Evolutionary conservation across 1,140 invertebrate genomes (phyloP).

Genomic region (Chionoecetes opilio): DNA sequence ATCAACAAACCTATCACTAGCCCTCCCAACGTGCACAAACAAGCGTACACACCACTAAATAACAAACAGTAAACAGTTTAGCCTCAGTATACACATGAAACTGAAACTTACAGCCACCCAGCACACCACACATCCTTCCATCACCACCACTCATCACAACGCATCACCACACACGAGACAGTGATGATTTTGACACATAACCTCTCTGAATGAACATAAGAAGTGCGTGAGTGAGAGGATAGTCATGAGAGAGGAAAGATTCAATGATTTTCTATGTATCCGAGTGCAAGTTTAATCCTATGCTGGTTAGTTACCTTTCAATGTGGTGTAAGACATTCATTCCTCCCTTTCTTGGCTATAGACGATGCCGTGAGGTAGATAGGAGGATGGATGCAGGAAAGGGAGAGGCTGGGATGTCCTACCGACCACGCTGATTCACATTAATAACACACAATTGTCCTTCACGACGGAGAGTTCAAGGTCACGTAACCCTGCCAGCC

Average conservation of each 20-base stretch:
- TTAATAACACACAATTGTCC: constrained; percentile 21
- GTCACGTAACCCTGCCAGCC: neutral
- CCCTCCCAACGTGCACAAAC: neutral
- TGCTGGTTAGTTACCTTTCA: neutral
- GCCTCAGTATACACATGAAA: neutral
- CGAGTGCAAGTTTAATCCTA: no score
- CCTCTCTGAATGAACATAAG: no score
- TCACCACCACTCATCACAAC: no score
- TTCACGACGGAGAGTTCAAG: neutral
- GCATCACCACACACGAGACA: no score
- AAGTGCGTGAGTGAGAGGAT: no score
- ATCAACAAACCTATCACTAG: no score
- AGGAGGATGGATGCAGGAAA: neutral
- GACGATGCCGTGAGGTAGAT: neutral
- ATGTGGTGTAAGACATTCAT: neutral
- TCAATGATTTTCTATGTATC: no score
- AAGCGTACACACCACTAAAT: neutral
- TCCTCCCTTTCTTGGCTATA: neutral
- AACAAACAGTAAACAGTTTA: neutral
- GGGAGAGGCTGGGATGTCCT: neutral
- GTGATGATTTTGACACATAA: no score
- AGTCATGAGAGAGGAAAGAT: no score
- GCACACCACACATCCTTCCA: neutral
- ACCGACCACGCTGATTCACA: neutral
- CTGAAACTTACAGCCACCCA: neutral